Evolutionary conservation across 2,113 vertebrate genomes (phyloP), one percentile per base, ranked within the genome.

Genomic region (Glaucomys volans): DNA sequence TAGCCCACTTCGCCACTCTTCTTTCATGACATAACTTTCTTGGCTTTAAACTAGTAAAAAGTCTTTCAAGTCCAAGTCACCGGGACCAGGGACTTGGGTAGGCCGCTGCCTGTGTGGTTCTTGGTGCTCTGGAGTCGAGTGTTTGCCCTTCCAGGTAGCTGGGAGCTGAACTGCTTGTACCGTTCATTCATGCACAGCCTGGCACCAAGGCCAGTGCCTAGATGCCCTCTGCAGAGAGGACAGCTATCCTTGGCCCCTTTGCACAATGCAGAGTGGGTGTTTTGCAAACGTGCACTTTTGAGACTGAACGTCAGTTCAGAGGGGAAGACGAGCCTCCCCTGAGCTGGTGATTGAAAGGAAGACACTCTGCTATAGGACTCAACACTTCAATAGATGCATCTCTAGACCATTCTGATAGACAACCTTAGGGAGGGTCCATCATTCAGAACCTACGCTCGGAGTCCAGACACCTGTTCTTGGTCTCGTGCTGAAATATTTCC

Each of bases 1-100:
- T 28, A 13, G 32, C 71, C 26, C 13, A 4, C 50, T 2, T 0
- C 24, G 11, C 22, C 16, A 1, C 16, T 54, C 9, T 57, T 77
- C 18, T 35, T 1, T 71, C 18, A 7, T 47, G 13, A 52, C 97
- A 95, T 93, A 91, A 96, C 94, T 89, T 81, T 75, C 64, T 95
- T 93, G 72, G 76, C 88, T 94, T 90, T 96, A 72, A 93, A 96
- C 62, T 94, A 54, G 66, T 92, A 77, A 94, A 96, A 96, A 80
- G 91, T 22, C 66, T 95, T 88, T 81, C 64, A 86, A 72, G 62
- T 67, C 54, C n/a, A 59, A 80, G 85, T 97, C 0, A 9, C 8
- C 40, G 2, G 0, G 77, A 22, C 69, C 54, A 0, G 84, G 9
- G 50, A 10, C 17, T 10, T 24, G 32, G 14, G 35, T 64, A 3